These are phyloP conservation scores for Arothron firmamentum DNA, from an alignment of 2,113 vertebrate genomes.

Conservation along the genomic window DNA sequence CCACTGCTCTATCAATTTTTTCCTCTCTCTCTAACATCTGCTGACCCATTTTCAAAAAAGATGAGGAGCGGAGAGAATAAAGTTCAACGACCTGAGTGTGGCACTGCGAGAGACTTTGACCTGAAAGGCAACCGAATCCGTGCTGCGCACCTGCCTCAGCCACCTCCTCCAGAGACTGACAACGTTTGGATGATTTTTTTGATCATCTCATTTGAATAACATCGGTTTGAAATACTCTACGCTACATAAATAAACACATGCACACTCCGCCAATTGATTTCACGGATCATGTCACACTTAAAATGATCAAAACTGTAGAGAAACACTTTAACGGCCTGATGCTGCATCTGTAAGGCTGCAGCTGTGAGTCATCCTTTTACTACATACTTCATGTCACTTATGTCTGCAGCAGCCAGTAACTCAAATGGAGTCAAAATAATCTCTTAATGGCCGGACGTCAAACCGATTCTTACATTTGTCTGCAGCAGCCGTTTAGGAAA, in stretches of 20 bases:
- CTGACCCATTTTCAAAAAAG: conserved; percentile 76
- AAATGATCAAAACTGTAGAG: no score
- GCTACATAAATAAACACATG: no score
- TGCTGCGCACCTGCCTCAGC: conserved; percentile 18
- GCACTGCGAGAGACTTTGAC: conserved; percentile 15
- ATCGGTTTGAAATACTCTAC: no score
- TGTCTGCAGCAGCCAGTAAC: no score
- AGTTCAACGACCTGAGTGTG: conserved; percentile 46
- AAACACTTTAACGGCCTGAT: not conserved
- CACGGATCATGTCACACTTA: no score
- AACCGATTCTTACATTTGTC: conserved; percentile 2
- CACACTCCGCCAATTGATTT: no score
- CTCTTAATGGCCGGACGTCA: no score
- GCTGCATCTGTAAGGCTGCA: not conserved
- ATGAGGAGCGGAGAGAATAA: conserved; percentile 45
- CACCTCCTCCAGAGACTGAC: conserved; percentile 3
- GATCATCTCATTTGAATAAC: conserved; percentile 15
- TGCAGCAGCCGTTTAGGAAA: conserved; percentile 17
- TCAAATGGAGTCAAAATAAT: no score
- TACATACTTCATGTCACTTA: no score
- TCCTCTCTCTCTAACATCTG: conserved; percentile 66
- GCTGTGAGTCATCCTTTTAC: not conserved
- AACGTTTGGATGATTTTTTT: conserved; percentile 2
- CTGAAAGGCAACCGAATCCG: conserved; percentile 15
- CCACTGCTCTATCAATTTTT: conserved; percentile 6